These are phyloP conservation scores for Popillia japonica DNA, from an alignment of 1,140 invertebrate species.

Conservation along the genomic window DNA sequence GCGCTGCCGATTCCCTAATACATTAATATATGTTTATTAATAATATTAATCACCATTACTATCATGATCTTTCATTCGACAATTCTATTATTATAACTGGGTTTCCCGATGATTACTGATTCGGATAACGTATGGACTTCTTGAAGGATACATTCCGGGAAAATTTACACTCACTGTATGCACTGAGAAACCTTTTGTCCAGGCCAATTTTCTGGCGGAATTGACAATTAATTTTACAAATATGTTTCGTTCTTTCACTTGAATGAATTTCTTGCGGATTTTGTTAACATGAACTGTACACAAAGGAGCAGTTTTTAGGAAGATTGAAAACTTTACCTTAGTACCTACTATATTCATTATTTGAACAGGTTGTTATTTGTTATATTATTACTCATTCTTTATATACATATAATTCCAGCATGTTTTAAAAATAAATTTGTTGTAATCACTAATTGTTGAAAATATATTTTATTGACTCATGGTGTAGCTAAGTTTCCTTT, in stretches of 20 bases:
- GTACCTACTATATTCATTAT: background rate
- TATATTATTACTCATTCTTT: background rate
- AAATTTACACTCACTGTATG: background rate
- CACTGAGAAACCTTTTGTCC: background rate
- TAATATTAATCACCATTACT: conserved; percentile 7
- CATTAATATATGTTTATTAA: background rate
- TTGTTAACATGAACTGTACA: conserved; percentile 7
- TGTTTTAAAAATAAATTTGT: background rate
- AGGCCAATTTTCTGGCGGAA: background rate
- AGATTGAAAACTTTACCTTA: background rate
- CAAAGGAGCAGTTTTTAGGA: background rate
- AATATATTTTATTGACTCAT: too few relatives aligned
- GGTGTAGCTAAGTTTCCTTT: too few relatives aligned
- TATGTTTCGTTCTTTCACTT: background rate
- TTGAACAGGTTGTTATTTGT: background rate
- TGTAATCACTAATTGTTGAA: background rate
- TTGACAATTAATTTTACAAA: conserved; percentile 20
- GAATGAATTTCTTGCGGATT: background rate
- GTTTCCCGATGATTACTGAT: conserved; percentile 10
- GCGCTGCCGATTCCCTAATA: background rate
- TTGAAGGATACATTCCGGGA: conserved; percentile 17
- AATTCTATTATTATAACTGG: conserved; percentile 8
- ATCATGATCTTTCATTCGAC: background rate
- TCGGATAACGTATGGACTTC: background rate
- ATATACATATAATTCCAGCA: background rate